Base-by-base conservation (phyloP, 2,888 invertebrate genomes). In the Eubasilissa splendida region DNA sequence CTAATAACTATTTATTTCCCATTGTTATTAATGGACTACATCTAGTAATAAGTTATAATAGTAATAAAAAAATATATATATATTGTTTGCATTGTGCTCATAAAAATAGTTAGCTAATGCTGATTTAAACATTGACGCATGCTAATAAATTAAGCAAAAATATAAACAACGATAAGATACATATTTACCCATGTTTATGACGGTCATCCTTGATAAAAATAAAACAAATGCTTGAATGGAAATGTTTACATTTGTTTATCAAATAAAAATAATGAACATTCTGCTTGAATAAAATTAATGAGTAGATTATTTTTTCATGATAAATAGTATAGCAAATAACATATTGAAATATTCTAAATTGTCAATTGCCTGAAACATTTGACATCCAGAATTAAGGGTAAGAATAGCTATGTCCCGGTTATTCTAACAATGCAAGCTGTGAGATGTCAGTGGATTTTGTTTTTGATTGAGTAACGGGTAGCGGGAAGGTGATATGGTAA, bases 141-240 rank as follows among this genome's bases (percentile, higher is more conserved):
- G n/a, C 58, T n/a, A 58, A 58, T 58, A 58, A 58, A 58, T n/a
- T 58, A 58, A 58, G 58, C 42, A 42, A 42, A 42, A 58, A 58
- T n/a, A 58, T n/a, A 58, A 58, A 58, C 58, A 58, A 58, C 3
- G 58, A 58, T 58, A 58, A 58, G 58, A 58, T n/a, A 58, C 8
- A n/a, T 54, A 9, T 11, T 9, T 54, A 54, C 54, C 12, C 12
- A 12, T 54, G 54, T 9, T 22, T 22, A 22, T 22, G 22, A 11
- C 12, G 11, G 9, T 8, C 58, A n/a, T 58, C 58, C 58, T 58
- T 58, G 58, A 58, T 58, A 58, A 58, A 58, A 58, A 58, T n/a
- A 58, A n/a, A 8, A 58, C 58, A 58, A 58, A 58, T n/a, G 11
- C 11, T 42, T 58, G 4, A 58, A 58, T 58, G 3, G 7, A 42